These are phyloP conservation scores for Caranx melampygus DNA, from an alignment of 2,113 vertebrate genomes.

Conservation along the genomic window DNA sequence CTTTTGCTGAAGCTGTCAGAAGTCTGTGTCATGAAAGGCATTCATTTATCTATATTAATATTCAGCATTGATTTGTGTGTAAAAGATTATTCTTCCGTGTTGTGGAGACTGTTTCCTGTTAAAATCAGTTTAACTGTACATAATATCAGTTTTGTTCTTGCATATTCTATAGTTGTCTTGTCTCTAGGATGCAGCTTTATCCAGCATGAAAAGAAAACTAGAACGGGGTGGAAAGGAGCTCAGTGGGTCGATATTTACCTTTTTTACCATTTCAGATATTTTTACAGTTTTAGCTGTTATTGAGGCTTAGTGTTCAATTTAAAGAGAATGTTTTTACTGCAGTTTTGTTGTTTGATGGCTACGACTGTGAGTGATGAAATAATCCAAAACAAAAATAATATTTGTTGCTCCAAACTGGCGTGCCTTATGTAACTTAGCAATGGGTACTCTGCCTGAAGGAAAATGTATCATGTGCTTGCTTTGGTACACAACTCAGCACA, in stretches of 20 bases:
- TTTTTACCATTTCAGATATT: neutral
- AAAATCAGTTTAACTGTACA: neutral
- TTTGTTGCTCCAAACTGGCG: neutral
- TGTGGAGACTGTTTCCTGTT: no score
- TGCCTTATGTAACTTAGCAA: neutral
- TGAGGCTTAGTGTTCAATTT: no score
- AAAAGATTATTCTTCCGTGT: neutral
- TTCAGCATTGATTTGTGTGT: no score
- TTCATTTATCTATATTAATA: no score
- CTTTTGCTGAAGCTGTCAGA: no score
- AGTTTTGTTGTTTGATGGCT: no score
- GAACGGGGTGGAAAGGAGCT: neutral
- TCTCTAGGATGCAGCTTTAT: neutral
- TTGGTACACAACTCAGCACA: neutral
- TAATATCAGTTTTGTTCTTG: neutral
- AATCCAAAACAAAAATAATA: neutral
- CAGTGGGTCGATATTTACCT: neutral
- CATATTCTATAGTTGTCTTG: neutral
- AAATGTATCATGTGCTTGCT: slow-evolving; percentile 59
- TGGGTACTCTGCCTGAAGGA: slow-evolving; percentile 34
- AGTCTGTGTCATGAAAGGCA: no score
- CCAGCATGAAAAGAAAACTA: neutral
- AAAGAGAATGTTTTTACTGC: no score
- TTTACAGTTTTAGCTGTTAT: no score
- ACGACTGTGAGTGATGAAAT: neutral